A percentile compares a stretch with the other conserved stretches of the same genome.
These are phyloP conservation scores for Sebastes cheni DNA, from an alignment of 2,797 vertebrate genomes.

Conservation along the genomic window DNA sequence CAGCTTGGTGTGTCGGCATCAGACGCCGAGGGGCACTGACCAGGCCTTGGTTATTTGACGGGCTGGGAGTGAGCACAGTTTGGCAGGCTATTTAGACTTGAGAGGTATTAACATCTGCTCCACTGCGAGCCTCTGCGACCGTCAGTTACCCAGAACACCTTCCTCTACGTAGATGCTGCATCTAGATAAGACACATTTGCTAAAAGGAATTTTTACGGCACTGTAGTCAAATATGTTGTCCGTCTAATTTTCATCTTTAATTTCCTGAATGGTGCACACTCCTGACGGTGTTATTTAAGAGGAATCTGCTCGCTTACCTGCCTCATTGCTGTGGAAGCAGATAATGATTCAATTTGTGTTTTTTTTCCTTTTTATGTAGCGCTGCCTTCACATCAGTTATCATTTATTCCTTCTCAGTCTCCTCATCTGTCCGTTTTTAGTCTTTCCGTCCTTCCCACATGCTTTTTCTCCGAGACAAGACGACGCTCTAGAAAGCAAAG, in stretches of 20 bases:
- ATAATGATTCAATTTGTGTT: slow-evolving; percentile 7
- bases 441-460: background rate
- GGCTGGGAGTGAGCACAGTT: no score
- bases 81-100: background rate
- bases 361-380: background rate
- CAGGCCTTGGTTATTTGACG: background rate
- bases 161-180: background rate
- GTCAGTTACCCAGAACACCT: background rate
- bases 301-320: background rate
- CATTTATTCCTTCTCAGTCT: slow-evolving; percentile 7
- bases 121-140: no score
- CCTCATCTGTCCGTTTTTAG: slow-evolving; percentile 15
- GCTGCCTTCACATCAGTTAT: background rate
- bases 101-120: background rate
- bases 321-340: background rate
- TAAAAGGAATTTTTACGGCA: background rate
- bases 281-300: background rate
- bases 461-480: background rate
- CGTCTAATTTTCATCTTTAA: background rate
- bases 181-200: background rate
- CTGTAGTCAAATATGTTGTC: background rate
- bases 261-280: background rate
- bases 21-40: no score
- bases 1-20: no score
- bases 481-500: background rate